A percentile compares a stretch with the other conserved stretches of the same genome.
These are phyloP conservation scores for Diplogasteroides magnus DNA, from an alignment of 1,140 invertebrate species.

Conservation along the genomic window DNA sequence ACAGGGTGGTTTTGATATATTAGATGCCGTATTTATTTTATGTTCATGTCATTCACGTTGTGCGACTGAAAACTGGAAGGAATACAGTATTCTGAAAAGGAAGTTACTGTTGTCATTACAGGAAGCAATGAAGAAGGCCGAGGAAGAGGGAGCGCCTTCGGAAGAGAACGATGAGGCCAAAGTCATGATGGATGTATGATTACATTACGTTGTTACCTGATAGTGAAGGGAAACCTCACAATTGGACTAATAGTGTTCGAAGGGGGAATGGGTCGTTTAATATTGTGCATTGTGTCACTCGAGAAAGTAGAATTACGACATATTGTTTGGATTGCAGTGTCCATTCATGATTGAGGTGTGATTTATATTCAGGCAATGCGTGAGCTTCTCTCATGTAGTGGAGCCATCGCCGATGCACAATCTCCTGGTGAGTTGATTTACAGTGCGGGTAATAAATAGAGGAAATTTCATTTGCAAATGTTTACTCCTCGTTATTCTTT, in stretches of 20 bases:
- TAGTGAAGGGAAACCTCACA: too few species aligned
- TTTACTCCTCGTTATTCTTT: too few species aligned
- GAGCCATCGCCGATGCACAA: conserved; percentile 11
- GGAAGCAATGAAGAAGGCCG: conserved; percentile 23
- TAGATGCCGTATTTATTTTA: too few species aligned
- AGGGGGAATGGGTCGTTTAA: too few species aligned
- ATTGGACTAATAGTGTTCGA: too few species aligned
- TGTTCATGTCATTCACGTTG: too few species aligned
- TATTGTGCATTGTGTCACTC: too few species aligned
- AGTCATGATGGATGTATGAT: conserved; percentile 22
- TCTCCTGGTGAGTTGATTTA: not conserved
- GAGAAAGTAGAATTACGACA: not conserved
- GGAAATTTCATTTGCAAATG: too few species aligned
- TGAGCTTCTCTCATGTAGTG: not conserved
- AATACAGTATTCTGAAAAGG: not conserved
- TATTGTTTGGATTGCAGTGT: not conserved
- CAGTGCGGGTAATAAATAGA: too few species aligned
- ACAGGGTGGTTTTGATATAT: too few species aligned
- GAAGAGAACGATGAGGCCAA: conserved; percentile 3
- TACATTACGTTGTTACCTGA: too few species aligned
- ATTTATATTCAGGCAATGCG: conserved; percentile 2
- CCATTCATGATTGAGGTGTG: not conserved
- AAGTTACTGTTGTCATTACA: not conserved
- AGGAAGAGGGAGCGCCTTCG: not conserved
- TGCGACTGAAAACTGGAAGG: not conserved